Percentiles rank a stretch among this genome's conserved stretches.
Conservation (phyloP, 1,140 invertebrate genomes). For the Drosophila arawakana region DNA sequence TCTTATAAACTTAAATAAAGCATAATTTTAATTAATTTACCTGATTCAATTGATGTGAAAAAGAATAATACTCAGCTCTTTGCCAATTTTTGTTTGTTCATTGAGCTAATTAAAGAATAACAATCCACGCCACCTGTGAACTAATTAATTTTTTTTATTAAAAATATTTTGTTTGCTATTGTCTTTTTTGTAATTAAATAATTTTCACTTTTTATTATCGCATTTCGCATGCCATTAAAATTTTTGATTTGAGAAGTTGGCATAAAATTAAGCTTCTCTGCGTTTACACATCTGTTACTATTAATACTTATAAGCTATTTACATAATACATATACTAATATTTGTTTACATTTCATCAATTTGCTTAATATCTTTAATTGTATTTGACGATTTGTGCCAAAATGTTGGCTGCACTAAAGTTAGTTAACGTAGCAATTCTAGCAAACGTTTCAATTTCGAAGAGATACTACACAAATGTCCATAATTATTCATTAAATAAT, state of each 20-base stretch:
- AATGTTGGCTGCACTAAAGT: conserved; percentile 58
- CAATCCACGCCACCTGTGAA: not conserved
- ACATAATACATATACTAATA: conserved; percentile 37
- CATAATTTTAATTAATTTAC: not conserved
- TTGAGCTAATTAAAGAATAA: conserved; percentile 9
- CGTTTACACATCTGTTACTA: conserved; percentile 40
- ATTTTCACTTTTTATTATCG: conserved; percentile 53
- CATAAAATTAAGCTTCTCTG: conserved; percentile 55
- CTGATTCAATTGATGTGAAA: not conserved
- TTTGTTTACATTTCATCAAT: conserved; percentile 9
- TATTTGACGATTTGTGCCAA: conserved; percentile 52
- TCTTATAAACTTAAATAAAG: too few species aligned
- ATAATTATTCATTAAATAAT: conserved; percentile 46
- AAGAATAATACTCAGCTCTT: not conserved
- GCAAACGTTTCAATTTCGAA: conserved; percentile 52
- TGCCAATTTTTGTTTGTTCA: not conserved
- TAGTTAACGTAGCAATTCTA: conserved; percentile 29
- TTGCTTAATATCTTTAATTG: conserved; percentile 23
- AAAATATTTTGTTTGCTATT: not conserved
- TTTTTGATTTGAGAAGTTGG: conserved; percentile 53
- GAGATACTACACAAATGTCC: conserved; percentile 61
- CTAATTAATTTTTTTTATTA: not conserved
- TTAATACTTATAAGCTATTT: conserved; percentile 43
- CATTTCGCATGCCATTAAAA: conserved; percentile 52
- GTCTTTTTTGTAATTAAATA: conserved; percentile 68